Evolutionary conservation across 2,113 vertebrate species (phyloP).

Genomic region (Mustelus asterias): DNA sequence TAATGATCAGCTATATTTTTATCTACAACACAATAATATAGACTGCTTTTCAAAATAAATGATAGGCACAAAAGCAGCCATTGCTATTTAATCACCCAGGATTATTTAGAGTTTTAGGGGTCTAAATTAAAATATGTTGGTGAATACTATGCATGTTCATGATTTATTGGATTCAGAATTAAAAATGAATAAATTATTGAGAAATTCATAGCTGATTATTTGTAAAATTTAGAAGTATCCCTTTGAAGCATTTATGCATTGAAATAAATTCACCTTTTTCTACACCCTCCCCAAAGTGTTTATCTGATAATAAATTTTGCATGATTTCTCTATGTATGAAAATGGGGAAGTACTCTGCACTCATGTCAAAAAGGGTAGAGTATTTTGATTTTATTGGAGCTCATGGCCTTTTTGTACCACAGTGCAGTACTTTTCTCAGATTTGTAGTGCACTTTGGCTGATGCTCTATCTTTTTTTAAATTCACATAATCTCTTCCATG

Average conservation of each 20-base stretch:
- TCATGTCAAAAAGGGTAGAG: neutral
- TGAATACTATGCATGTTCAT: neutral
- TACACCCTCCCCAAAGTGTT: neutral
- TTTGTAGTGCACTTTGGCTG: constrained; percentile 7
- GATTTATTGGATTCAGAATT: neutral
- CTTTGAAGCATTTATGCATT: neutral
- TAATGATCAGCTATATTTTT: neutral
- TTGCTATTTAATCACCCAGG: neutral
- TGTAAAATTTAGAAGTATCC: neutral
- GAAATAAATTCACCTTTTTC: neutral
- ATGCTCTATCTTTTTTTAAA: neutral
- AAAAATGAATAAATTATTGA: neutral
- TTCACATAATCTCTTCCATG: neutral
- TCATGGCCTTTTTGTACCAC: neutral
- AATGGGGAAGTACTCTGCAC: neutral
- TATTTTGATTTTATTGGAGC: neutral
- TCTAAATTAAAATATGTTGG: neutral
- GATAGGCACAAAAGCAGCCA: neutral
- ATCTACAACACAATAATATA: neutral
- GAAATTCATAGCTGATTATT: neutral
- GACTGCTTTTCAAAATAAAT: neutral
- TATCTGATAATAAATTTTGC: neutral
- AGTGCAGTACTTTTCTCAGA: neutral
- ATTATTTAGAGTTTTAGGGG: neutral
- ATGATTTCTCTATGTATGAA: neutral